Base-by-base conservation (phyloP, 1,140 invertebrate species). In the Dendroctonus valens region DNA sequence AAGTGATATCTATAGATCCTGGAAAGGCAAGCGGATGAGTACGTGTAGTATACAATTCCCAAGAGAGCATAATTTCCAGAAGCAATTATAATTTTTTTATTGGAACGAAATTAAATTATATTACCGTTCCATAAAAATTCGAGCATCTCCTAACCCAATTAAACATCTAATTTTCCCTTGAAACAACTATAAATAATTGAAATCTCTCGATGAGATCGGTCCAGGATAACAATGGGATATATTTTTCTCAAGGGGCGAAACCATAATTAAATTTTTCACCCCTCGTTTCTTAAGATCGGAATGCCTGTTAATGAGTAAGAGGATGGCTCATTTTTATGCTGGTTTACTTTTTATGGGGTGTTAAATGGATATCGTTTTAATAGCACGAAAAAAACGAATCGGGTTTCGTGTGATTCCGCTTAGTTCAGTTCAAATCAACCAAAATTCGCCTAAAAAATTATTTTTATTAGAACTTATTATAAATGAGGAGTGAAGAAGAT, bases 171-270 rank as follows among this genome's bases (percentile, higher is more conserved):
- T 58, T 65, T 58, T 40, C 40, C 37, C 63, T 51, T 65, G 51
- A 59, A 65, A 65, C 63, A 65, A 58, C 53, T 42, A 65, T 65
- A 65, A 65, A 65, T 65, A 65, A 65, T 65, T 65, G 63, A 65
- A 65, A 65, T 65, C 44, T 65, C 55, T 52, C 63, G 63, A 65
- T 65, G 63, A 65, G 54, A 64, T 64, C 61, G 61, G n/a, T 26
- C 52, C 51, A 7, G 37, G 52, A 57, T 65, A 57, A 59, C 63
- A 65, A 65, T 65, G 53, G n/a, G 54, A 53, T 9, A 38, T 62
- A 52, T 65, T 64, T 55, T 65, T 46, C 15, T 46, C 38, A 40
- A 55, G 53, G 37, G 9, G 53, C 53, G 9, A 55, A n/a, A 41
- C 37, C 37, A 40, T 65, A 65, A 65, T 65, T 65, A 65, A 65